Conservation (phyloP, 2,888 invertebrate genomes). For the Stramonita haemastoma region DNA sequence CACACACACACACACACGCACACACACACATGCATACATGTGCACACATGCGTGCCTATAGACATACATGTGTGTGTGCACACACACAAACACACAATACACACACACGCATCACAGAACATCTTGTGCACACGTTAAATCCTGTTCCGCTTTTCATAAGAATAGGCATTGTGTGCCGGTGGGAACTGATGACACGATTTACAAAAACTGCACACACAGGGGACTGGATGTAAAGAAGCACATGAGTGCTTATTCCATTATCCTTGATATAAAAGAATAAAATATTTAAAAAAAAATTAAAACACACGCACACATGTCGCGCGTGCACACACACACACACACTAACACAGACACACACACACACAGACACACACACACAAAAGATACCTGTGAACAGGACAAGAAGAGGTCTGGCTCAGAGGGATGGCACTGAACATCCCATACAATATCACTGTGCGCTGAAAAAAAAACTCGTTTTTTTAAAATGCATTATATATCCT, state of each 20-base stretch:
- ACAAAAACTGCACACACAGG: too few relatives aligned
- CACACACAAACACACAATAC: background rate
- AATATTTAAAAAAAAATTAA: too few relatives aligned
- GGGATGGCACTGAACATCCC: constrained; percentile 79
- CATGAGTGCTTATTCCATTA: too few relatives aligned
- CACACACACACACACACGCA: background rate
- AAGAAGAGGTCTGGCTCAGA: constrained; percentile 79
- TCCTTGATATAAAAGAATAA: too few relatives aligned
- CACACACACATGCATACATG: background rate
- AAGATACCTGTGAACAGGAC: constrained; percentile 78
- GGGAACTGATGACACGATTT: too few relatives aligned
- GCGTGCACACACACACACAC: background rate
- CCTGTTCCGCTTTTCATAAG: too few relatives aligned
- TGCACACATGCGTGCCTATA: background rate
- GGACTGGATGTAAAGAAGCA: too few relatives aligned
- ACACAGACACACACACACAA: background rate
- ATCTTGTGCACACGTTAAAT: too few relatives aligned
- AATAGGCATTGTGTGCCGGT: too few relatives aligned
- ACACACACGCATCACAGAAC: background rate
- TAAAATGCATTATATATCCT: too few relatives aligned
- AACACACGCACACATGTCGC: background rate
- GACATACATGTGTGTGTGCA: background rate
- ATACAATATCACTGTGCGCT: constrained; percentile 67
- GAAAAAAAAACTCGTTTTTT: constrained; percentile 25
- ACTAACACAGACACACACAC: background rate